These are phyloP conservation scores for Drosophila macrospina DNA, from an alignment of 2,888 invertebrate species.

Conservation along the genomic window DNA sequence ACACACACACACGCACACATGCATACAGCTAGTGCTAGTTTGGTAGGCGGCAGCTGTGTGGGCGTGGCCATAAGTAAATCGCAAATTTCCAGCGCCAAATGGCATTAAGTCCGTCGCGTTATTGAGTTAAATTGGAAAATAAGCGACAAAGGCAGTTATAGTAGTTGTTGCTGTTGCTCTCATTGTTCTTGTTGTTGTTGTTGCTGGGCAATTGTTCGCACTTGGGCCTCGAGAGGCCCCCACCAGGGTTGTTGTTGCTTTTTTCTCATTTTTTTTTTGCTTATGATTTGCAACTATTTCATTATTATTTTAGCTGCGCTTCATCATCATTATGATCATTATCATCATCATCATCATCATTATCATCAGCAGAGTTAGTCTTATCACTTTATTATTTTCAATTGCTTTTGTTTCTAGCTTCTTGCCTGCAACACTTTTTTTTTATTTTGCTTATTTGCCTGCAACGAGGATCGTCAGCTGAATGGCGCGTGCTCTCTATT, in stretches of 20 bases:
- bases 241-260: slow-evolving; percentile 21
- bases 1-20: slow-evolving; percentile 5
- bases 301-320: slow-evolving; percentile 44
- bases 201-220: slow-evolving; percentile 28
- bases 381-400: slow-evolving; percentile 19
- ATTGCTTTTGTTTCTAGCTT: slow-evolving; percentile 11
- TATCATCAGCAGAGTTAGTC: slow-evolving; percentile 33
- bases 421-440: neutral
- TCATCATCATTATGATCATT: slow-evolving; percentile 47
- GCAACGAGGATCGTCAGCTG: neutral
- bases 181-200: slow-evolving; percentile 50
- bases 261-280: slow-evolving; percentile 16
- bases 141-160: slow-evolving; percentile 55
- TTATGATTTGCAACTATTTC: slow-evolving; percentile 49
- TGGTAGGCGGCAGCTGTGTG: slow-evolving; percentile 25
- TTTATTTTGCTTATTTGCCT: too few relatives aligned
- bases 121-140: slow-evolving; percentile 84
- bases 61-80: slow-evolving; percentile 64
- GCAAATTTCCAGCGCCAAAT: slow-evolving; percentile 79
- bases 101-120: slow-evolving; percentile 77
- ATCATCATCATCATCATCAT: slow-evolving; percentile 12
- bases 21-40: slow-evolving; percentile 15
- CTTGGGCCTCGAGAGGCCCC: slow-evolving; percentile 23
- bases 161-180: slow-evolving; percentile 17
- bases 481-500: slow-evolving; percentile 8